phyloP scores from a whole-genome alignment of 2,888 invertebrate species.

The Dasysyrphus tricinctus region DNA sequence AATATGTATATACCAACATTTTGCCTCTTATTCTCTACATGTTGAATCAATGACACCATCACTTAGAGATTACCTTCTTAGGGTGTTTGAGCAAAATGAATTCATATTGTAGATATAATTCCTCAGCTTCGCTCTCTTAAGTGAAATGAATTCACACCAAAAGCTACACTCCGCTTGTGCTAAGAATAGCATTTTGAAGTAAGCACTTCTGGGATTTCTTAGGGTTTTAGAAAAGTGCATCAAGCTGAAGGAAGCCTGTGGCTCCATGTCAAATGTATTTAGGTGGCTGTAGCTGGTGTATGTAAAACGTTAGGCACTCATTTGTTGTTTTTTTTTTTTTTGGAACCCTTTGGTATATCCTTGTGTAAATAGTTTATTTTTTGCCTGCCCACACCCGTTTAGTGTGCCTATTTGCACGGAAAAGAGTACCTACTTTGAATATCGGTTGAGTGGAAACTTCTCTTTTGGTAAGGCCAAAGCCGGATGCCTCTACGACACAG shows the following conservation, averaged over 20 bases:
- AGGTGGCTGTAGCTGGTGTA: neutral
- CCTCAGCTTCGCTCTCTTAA: neutral
- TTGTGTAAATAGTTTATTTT: slow-evolving; percentile 26
- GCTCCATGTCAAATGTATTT: slow-evolving; percentile 14
- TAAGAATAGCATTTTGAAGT: slow-evolving; percentile 40
- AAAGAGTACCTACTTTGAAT: slow-evolving; percentile 1
- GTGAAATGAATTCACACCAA: slow-evolving; percentile 24
- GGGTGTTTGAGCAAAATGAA: slow-evolving; percentile 14
- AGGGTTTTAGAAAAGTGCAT: slow-evolving; percentile 29
- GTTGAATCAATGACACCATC: slow-evolving; percentile 33
- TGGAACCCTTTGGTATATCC: slow-evolving; percentile 17
- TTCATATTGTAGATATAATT: slow-evolving; percentile 10
- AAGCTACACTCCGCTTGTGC: neutral
- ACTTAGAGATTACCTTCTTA: slow-evolving; percentile 41
- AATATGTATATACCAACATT: neutral
- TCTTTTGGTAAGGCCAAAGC: neutral
- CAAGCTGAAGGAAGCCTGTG: slow-evolving; percentile 21
- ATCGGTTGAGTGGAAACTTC: slow-evolving; percentile 8
- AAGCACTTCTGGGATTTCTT: slow-evolving; percentile 41
- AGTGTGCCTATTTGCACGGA: neutral
- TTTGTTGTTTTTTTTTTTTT: neutral
- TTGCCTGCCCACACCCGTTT: slow-evolving; percentile 25
- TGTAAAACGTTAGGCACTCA: neutral
- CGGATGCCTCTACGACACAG: neutral
- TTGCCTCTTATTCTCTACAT: slow-evolving; percentile 6